These are phyloP conservation scores for Piliocolobus tephrosceles DNA, from an alignment of 2,113 vertebrate species.

Conservation along the genomic window DNA sequence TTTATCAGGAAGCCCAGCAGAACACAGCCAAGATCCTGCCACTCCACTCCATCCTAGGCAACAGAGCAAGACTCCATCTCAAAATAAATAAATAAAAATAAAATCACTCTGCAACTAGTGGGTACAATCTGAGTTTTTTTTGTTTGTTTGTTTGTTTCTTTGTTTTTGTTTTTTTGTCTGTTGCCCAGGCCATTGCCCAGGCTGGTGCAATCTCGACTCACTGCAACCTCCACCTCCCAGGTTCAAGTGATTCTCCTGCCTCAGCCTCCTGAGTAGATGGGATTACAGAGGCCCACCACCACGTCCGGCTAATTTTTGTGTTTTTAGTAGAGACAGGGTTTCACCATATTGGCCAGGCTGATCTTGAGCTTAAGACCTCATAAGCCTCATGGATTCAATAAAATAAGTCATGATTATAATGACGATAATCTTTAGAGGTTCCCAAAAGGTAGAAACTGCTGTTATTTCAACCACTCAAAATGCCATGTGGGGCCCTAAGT, in stretches of 20 bases:
- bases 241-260: neutral
- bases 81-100: neutral
- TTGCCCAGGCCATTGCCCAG: neutral
- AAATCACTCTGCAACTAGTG: slow-evolving; percentile 19
- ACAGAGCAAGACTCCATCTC: neutral
- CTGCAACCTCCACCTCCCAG: neutral
- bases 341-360: neutral
- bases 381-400: neutral
- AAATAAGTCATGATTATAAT: slow-evolving; percentile 8
- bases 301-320: neutral
- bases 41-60: no score
- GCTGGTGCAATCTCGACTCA: neutral
- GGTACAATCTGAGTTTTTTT: neutral
- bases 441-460: neutral
- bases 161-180: neutral
- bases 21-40: neutral
- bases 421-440: neutral
- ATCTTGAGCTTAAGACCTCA: neutral
- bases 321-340: neutral
- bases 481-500: neutral
- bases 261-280: neutral
- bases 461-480: neutral
- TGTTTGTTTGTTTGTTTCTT: neutral
- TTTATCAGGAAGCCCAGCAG: neutral
- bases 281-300: neutral